A percentile compares a stretch with the other conserved stretches of the same genome.
phyloP scores from a whole-genome alignment of 2,113 vertebrate genomes.

The Trematocara marginatum region DNA sequence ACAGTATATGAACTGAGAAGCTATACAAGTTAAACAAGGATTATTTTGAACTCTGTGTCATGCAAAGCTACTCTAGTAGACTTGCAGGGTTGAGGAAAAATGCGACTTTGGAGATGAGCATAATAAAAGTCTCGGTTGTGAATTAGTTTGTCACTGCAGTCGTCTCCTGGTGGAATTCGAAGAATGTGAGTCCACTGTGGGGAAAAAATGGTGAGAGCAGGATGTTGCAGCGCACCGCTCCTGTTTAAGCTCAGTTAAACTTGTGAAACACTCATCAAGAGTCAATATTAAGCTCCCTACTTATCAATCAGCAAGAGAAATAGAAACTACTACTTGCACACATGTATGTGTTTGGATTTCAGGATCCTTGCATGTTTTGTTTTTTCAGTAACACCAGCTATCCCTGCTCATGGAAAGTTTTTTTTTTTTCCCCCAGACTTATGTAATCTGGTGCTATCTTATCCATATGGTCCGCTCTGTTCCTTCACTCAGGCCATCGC shows the following conservation, averaged over 20 bases:
- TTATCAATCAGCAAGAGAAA: background rate
- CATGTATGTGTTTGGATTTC: background rate
- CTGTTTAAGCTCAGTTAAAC: conserved; percentile 8
- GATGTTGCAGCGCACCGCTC: conserved; percentile 1
- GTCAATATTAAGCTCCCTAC: background rate
- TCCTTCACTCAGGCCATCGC: background rate
- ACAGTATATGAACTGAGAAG: background rate
- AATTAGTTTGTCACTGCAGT: conserved; percentile 10
- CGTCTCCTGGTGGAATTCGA: conserved; percentile 43
- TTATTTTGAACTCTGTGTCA: background rate
- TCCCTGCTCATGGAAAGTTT: background rate
- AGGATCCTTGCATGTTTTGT: background rate
- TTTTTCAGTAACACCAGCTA: background rate
- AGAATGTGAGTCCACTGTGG: conserved; percentile 40
- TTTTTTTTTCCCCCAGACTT: rapidly evolving
- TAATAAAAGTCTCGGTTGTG: background rate
- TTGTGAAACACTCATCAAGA: background rate
- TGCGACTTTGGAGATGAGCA: background rate
- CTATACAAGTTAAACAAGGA: background rate
- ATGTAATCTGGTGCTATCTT: background rate
- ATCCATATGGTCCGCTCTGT: background rate
- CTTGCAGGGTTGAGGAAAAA: background rate
- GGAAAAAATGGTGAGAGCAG: background rate
- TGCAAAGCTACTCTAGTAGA: background rate
- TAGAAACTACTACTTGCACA: background rate